Evolutionary conservation across 1,140 invertebrate genomes (phyloP).

Genomic region (Neuroterus valhalla): DNA sequence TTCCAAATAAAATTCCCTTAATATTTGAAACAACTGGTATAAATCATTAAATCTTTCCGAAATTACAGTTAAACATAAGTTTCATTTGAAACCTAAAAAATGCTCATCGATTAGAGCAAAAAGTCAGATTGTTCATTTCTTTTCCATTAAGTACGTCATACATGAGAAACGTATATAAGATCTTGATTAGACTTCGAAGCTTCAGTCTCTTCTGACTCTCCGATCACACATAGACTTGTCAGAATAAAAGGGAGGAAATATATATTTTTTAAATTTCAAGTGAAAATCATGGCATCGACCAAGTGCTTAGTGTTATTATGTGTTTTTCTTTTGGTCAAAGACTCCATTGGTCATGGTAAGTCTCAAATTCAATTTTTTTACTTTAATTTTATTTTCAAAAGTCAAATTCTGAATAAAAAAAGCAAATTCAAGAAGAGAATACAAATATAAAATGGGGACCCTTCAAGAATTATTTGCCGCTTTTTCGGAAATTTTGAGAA

Average conservation of each 20-base stretch:
- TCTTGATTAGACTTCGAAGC: not conserved
- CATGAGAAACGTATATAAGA: slow-evolving; percentile 22
- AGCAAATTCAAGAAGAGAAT: not conserved
- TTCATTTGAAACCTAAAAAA: not conserved
- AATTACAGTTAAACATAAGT: not conserved
- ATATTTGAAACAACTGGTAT: not conserved
- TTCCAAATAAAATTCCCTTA: not conserved
- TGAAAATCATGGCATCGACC: not conserved
- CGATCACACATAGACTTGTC: slow-evolving; percentile 3
- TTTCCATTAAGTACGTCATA: slow-evolving; percentile 21
- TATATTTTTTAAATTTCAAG: not conserved
- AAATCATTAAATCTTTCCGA: not conserved
- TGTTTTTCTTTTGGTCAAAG: not conserved
- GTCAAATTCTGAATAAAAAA: too few species aligned
- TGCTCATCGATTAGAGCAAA: not conserved
- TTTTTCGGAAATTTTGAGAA: too few species aligned
- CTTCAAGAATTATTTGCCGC: too few species aligned
- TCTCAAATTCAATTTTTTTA: not conserved
- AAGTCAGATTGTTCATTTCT: not conserved
- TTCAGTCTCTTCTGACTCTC: slow-evolving; percentile 12
- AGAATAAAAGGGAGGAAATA: not conserved
- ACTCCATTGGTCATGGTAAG: not conserved
- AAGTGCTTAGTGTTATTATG: slow-evolving; percentile 9
- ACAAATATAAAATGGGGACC: not conserved
- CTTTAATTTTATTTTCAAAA: not conserved